These are phyloP conservation scores for Parotocinclus haroldoi DNA, from an alignment of 2,797 vertebrate species.

Conservation along the genomic window DNA sequence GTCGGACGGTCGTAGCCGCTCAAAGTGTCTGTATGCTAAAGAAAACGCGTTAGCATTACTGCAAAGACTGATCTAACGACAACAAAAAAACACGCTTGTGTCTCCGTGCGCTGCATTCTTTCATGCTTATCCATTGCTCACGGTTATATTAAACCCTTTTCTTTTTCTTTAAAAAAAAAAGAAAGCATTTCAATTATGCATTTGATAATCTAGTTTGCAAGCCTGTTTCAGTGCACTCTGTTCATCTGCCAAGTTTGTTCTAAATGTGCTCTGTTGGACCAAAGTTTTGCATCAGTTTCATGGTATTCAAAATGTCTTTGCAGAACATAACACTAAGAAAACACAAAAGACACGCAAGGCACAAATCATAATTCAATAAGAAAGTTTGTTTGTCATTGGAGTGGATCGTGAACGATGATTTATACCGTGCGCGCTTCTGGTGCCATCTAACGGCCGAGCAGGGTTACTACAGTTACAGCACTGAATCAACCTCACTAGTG, in stretches of 20 bases:
- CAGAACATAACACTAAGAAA: background rate
- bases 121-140: too few species aligned
- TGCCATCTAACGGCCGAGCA: conserved; percentile 29
- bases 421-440: conserved; percentile 9
- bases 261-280: too few species aligned
- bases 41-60: too few species aligned
- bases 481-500: too few species aligned
- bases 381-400: background rate
- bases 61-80: conserved; percentile 62
- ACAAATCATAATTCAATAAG: background rate
- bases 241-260: too few species aligned
- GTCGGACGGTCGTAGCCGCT: too few species aligned
- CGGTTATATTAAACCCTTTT: too few species aligned
- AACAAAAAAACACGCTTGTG: conserved; percentile 57
- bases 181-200: too few species aligned
- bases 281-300: too few species aligned
- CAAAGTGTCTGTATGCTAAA: too few species aligned
- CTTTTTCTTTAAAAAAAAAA: too few species aligned
- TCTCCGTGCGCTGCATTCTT: conserved; percentile 22
- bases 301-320: too few species aligned
- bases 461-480: conserved; percentile 19
- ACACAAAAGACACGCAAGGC: background rate
- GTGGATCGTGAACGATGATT: background rate
- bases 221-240: conserved; percentile 17
- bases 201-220: conserved; percentile 42